These are phyloP conservation scores for Peromyscus melanophrys DNA, from an alignment of 2,797 vertebrate genomes.

Conservation along the genomic window DNA sequence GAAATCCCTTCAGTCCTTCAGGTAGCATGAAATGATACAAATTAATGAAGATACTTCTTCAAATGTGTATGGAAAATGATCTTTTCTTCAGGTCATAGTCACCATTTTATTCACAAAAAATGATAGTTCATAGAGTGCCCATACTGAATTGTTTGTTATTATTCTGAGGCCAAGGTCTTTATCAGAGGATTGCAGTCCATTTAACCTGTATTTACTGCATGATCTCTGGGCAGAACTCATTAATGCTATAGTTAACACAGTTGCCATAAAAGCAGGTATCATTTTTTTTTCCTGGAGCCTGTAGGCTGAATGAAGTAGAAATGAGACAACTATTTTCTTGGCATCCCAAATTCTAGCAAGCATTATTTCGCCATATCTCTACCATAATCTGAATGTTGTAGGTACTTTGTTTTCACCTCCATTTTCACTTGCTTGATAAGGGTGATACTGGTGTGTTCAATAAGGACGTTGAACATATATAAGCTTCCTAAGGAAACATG, in stretches of 20 bases:
- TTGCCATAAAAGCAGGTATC: background rate
- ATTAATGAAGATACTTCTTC: slow-evolving; percentile 12
- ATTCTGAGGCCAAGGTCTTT: background rate
- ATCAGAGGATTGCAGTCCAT: background rate
- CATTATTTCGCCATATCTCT: background rate
- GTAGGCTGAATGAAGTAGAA: background rate
- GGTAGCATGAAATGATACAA: background rate
- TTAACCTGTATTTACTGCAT: background rate
- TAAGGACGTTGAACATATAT: slow-evolving; percentile 32
- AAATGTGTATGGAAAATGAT: background rate
- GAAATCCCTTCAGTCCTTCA: background rate
- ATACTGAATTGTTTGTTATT: background rate
- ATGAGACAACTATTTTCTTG: slow-evolving; percentile 7
- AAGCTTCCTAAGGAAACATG: slow-evolving; percentile 58
- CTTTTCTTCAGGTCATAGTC: background rate
- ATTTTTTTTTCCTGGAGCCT: background rate
- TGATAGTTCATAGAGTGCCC: background rate
- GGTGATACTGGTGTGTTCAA: slow-evolving; percentile 33
- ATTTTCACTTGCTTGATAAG: slow-evolving; percentile 19
- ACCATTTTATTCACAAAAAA: slow-evolving; percentile 36
- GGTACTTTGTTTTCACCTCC: background rate
- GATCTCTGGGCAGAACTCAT: background rate
- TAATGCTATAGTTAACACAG: background rate
- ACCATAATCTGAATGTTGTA: background rate
- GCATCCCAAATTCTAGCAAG: background rate